Evolutionary conservation across 1,140 invertebrate genomes (phyloP).

Genomic region (Anastrepha ludens): DNA sequence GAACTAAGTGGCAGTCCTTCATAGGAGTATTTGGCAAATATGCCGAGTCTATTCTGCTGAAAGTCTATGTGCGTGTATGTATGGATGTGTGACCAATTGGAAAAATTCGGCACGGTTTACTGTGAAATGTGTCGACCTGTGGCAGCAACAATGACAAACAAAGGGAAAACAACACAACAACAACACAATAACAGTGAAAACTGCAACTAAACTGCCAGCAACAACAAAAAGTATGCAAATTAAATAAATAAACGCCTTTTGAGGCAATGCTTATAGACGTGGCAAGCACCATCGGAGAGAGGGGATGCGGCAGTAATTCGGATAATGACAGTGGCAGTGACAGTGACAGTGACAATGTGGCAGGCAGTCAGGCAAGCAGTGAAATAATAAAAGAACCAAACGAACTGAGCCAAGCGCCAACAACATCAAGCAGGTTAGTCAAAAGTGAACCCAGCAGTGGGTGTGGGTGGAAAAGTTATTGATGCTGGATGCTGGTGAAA

Average conservation of each 20-base stretch:
- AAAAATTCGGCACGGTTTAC: slow-evolving; percentile 1
- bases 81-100: neutral
- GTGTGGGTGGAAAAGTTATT: slow-evolving; percentile 20
- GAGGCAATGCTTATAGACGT: neutral
- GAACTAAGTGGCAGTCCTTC: too few species aligned
- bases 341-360: slow-evolving; percentile 33
- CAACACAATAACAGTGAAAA: neutral
- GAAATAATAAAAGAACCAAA: neutral
- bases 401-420: neutral
- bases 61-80: too few species aligned
- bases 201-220: neutral
- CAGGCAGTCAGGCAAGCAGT: slow-evolving; percentile 7
- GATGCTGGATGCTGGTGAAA: neutral
- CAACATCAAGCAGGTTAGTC: neutral
- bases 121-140: slow-evolving; percentile 4
- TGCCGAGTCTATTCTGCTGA: too few species aligned
- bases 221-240: slow-evolving; percentile 21
- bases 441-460: neutral
- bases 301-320: neutral
- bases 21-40: too few species aligned
- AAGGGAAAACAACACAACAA: neutral
- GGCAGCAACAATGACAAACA: neutral
- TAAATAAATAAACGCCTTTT: slow-evolving; percentile 31
- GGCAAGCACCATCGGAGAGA: neutral
- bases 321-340: slow-evolving; percentile 20